These are phyloP conservation scores for Caenorhabditis drosophilae DNA, from an alignment of 2,888 invertebrate species.

Conservation along the genomic window DNA sequence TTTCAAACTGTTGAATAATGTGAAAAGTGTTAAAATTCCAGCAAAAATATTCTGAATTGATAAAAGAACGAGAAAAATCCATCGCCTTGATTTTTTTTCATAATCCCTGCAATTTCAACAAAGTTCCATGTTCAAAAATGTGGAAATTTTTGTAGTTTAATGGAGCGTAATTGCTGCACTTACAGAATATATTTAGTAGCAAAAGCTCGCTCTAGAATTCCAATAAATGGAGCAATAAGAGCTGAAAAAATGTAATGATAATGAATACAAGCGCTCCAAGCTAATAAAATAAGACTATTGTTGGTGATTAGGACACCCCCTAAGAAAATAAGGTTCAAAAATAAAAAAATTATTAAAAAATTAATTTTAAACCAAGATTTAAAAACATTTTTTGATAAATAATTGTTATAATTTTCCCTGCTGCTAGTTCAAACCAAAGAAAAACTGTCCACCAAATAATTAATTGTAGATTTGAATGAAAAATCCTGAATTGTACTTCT, in stretches of 20 bases:
- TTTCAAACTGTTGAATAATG: constrained; percentile 13
- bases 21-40: constrained; percentile 4
- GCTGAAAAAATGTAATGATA: constrained; percentile 23
- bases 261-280: constrained; percentile 13
- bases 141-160: not conserved
- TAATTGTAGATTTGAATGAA: constrained; percentile 16
- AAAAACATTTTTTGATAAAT: constrained; percentile 12
- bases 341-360: not conserved
- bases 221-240: constrained; percentile 14
- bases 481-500: too few relatives aligned
- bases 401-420: constrained; percentile 16
- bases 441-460: constrained; percentile 17
- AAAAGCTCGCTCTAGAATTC: constrained; percentile 16
- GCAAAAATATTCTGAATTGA: constrained; percentile 13
- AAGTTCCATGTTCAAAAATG: not conserved
- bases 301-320: not conserved
- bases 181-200: constrained; percentile 20
- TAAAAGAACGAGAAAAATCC: constrained; percentile 9
- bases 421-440: constrained; percentile 16
- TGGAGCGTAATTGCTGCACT: constrained; percentile 12
- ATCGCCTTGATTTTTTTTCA: constrained; percentile 12
- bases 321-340: not conserved
- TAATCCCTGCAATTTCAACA: constrained; percentile 16
- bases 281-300: constrained; percentile 6
- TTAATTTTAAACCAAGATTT: not conserved